A percentile compares a stretch with the other conserved stretches of the same genome.
Evolutionary conservation across 2,888 invertebrate genomes (phyloP).

Genomic region (Drosophila fungiperda): DNA sequence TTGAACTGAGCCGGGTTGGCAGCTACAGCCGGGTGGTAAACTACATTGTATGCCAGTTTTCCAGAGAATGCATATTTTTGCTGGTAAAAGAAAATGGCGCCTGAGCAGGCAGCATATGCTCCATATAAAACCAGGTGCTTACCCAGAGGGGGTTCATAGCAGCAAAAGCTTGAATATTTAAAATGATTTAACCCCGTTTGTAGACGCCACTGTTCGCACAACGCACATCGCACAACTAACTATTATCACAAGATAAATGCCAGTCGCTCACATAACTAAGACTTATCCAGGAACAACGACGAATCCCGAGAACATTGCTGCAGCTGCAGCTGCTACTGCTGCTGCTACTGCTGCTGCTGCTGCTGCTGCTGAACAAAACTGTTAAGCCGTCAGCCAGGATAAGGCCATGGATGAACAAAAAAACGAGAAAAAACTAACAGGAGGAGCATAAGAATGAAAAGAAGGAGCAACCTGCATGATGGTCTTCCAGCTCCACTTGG

Average conservation of each 20-base stretch:
- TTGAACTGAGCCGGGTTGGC: neutral
- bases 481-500: constrained; percentile 20
- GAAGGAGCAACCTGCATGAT: constrained; percentile 63
- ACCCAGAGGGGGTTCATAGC: constrained; percentile 1
- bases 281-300: constrained; percentile 56
- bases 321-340: constrained; percentile 46
- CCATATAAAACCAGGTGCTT: constrained; percentile 26
- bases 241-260: constrained; percentile 79
- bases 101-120: constrained; percentile 54
- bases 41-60: constrained; percentile 44
- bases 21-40: constrained; percentile 10
- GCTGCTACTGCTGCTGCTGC: constrained; percentile 42
- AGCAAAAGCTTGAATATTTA: neutral
- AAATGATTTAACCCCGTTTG: constrained; percentile 1
- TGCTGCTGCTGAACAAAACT: constrained; percentile 60
- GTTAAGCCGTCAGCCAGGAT: constrained; percentile 64
- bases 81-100: constrained; percentile 49
- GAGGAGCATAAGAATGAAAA: constrained; percentile 9
- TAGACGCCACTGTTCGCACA: constrained; percentile 34
- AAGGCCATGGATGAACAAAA: constrained; percentile 15
- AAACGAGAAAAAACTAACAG: constrained; percentile 30
- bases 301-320: constrained; percentile 27
- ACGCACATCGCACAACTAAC: constrained; percentile 65
- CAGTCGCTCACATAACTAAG: constrained; percentile 72
- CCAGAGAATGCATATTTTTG: constrained; percentile 64